Evolutionary conservation across 2,113 vertebrate genomes (phyloP), one percentile per base, ranked within the genome.

Genomic region (Chlamydotis undulata): DNA sequence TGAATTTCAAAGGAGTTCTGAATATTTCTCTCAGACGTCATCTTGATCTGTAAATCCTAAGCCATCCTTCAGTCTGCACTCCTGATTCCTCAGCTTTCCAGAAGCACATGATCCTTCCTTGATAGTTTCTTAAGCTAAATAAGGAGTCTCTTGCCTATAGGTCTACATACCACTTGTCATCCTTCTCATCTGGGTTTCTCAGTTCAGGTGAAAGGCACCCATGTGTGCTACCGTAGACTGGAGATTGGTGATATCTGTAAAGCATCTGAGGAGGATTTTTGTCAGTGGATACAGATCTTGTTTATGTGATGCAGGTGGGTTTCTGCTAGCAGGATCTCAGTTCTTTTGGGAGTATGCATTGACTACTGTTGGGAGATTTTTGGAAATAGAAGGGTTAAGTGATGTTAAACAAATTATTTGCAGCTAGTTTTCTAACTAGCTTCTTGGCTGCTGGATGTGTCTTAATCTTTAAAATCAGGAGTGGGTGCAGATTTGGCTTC

Each of bases 1-100:
- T 91, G 83, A 96, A 94, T 94, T 92, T 96, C 87, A 93, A 74
- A 95, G 80, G 43, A 79, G 41, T 86, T 78, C 83, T 92, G 4
- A 13, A 2, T 91, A 84, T 86, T 94, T 90, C 43, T 91, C n/a
- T 91, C 45, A 65, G 59, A 65, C 93, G 28, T 68, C 16, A 22
- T 77, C 57, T 96, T 94, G 75, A 85, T 88, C 71, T 93, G 18
- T 71, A 93, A 94, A 91, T 94, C 87, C 73, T 77, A 57, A 43
- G 6, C 63, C 81, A 12, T 88, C n/a, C 60, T 94, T 91, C 49
- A 49, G 63, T 74, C 53, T 88, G 74, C 12, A 14, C 12, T 4
- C 53, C 53, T 69, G 83, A 85, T 92, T 37, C 31, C 39, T 85
- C 24, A 43, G 78, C 60, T 89, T 94, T 94, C 53, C 59, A 83